These are phyloP conservation scores for Melanostoma mellinum DNA, from an alignment of 2,888 invertebrate species.

Conservation along the genomic window DNA sequence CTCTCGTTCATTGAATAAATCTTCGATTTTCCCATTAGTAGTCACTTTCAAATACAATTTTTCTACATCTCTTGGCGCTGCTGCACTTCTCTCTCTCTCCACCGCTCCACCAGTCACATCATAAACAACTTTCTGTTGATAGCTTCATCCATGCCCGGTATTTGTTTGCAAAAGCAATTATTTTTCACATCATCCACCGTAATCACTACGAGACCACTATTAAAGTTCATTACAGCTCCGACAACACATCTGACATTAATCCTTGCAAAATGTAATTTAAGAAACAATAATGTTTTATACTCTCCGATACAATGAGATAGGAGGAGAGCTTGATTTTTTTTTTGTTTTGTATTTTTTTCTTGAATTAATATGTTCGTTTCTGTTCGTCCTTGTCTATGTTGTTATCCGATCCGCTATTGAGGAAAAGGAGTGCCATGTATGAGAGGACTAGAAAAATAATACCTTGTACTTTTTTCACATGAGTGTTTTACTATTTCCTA, in stretches of 20 bases:
- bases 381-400: not conserved
- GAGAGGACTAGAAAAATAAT: constrained; percentile 21
- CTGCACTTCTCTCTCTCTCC: too few species aligned
- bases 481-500: constrained; percentile 9
- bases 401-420: not conserved
- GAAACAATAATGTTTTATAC: constrained; percentile 67
- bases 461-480: constrained; percentile 48
- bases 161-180: constrained; percentile 59
- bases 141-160: constrained; percentile 7
- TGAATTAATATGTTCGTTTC: constrained; percentile 25
- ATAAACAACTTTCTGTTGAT: not conserved
- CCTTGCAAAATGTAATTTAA: constrained; percentile 72
- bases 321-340: constrained; percentile 1
- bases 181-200: constrained; percentile 62
- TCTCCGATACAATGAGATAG: constrained; percentile 49
- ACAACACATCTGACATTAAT: constrained; percentile 61
- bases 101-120: not conserved
- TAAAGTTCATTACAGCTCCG: constrained; percentile 63
- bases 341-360: not conserved
- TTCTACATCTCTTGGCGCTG: too few species aligned
- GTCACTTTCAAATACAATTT: too few species aligned
- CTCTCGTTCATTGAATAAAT: too few species aligned
- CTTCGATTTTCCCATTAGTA: too few species aligned
- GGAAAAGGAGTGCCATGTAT: not conserved
- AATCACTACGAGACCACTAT: constrained; percentile 64